Base-by-base conservation (phyloP, 2,888 invertebrate species). In the Matsumyia berberina region DNA sequence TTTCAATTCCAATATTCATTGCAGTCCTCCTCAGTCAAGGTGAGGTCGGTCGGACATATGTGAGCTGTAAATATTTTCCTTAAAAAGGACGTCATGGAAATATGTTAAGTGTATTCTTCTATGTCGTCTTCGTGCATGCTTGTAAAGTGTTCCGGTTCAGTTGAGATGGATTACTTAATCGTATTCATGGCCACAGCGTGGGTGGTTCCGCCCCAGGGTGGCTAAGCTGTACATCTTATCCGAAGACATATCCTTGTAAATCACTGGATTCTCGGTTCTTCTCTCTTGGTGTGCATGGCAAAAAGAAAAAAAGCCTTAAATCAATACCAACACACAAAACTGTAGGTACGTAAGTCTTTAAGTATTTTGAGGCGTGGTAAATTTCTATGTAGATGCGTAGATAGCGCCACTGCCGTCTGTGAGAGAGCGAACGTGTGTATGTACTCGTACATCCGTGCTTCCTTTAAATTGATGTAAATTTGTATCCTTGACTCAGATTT, bases 91-190 rank as follows among this genome's bases (percentile, higher is more conserved):
- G 85, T 80, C 74, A 80, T 80, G 80, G 58, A 85, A 80, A 85
- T 85, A 79, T 85, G 85, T 85, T 85, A 85, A 85, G 85, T 85
- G 80, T 76, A 76, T 85, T 70, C 80, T 80, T 80, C 80, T 76
- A 53, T 76, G 74, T 58, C 85, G 80, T 80, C 80, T 70, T 70
- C 70, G 58, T 74, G 58, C 57, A 64, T 74, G 64, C 69, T 79
- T 80, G 85, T 76, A 70, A 85, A 85, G 85, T 80, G 70, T 85
- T 80, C 80, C 85, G 76, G 85, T 85, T 85, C 85, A 85, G 85
- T 76, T 85, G 85, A 85, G 85, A 80, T 80, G 80, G 85, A 85
- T 85, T 80, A 85, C 85, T 85, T 85, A 85, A 85, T 85, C 80
- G 79, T 76, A 85, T 85, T 85, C 85, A 85, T 85, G 85, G 85